Percentiles rank a stretch among this genome's conserved stretches.
These are phyloP conservation scores for Phyllostomus hastatus DNA, from an alignment of 2,113 vertebrate genomes.

Conservation along the genomic window DNA sequence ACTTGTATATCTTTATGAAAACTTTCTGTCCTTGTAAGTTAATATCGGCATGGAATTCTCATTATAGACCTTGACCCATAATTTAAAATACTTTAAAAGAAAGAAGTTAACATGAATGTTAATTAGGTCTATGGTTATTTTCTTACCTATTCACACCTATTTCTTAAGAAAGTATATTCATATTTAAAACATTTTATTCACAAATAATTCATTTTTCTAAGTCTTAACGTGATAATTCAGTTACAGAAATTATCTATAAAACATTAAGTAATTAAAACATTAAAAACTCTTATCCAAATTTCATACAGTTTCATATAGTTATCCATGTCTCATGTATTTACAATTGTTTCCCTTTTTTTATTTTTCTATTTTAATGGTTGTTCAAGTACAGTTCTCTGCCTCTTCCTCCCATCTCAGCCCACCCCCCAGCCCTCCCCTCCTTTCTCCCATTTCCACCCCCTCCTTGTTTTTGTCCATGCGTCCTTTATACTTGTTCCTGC, in stretches of 20 bases:
- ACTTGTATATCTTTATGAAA: neutral
- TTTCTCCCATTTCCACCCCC: too few relatives aligned
- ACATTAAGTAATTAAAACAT: neutral
- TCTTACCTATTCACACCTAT: neutral
- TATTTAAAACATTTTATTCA: neutral
- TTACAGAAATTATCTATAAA: neutral
- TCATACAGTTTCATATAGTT: too few relatives aligned
- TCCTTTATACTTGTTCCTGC: too few relatives aligned
- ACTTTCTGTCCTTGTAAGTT: neutral
- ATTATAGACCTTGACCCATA: neutral
- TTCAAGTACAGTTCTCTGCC: too few relatives aligned
- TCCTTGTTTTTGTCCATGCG: too few relatives aligned
- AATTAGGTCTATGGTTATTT: neutral
- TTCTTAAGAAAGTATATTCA: neutral
- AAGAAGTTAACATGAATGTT: neutral
- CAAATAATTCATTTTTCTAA: neutral
- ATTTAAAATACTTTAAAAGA: neutral
- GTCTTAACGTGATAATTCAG: neutral
- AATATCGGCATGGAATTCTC: neutral
- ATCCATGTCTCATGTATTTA: neutral
- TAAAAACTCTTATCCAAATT: neutral
- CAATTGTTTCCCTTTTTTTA: neutral
- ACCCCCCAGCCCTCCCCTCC: too few relatives aligned
- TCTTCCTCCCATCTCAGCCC: too few relatives aligned
- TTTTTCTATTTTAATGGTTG: too few relatives aligned